Evolutionary conservation across 1,140 invertebrate species (phyloP), one percentile per base, ranked within the genome.

Genomic region (Penaeus vannamei): DNA sequence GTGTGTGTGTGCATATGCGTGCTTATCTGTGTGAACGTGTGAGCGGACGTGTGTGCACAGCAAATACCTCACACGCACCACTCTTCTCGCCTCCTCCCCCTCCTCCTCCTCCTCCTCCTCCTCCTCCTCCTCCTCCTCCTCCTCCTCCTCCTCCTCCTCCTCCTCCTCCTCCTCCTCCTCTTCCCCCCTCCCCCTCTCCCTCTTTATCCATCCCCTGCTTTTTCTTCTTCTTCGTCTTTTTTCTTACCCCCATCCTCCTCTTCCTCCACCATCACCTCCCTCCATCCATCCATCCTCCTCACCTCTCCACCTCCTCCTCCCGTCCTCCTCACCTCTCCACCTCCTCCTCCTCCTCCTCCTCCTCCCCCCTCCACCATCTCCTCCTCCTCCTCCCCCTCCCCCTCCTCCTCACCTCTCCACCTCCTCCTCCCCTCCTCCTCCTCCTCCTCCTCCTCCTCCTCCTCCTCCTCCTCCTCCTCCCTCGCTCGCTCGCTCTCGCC

Each of bases 1-100:
- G n/a, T 85, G 61, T 85, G 83, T 46, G 83, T 85, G 83, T 46
- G 83, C 66, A 62, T 69, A 62, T 69, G 83, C 29, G 83, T 85
- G 82, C 62, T 14, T 84, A 60, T 84, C 14, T 84, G 82, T 84
- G 5, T 84, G 59, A 19, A 2, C 66, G 12, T 79, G 36, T 79
- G 14, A 69, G 23, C 23, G 4, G 23, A 7, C 66, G 2, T 0
- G 29, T 69, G 66, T 53, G 7, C 53, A 36, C 19, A 46, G 22
- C 42, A 36, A 29, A 8, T 79, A 29, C 7, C 32, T 62, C 59
- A 20, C 0, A 17, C 19, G 32, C 62, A 60, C 26, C 69, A n/a
- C 36, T 36, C 69, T 26, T n/a, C 10, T 10, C 10, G 3, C 10
- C 42, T 46, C 42, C 10, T 10, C 10, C 42, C n/a, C n/a, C 14